Conservation (phyloP, 2,797 vertebrate species). For the Emydoidea blandingii region DNA sequence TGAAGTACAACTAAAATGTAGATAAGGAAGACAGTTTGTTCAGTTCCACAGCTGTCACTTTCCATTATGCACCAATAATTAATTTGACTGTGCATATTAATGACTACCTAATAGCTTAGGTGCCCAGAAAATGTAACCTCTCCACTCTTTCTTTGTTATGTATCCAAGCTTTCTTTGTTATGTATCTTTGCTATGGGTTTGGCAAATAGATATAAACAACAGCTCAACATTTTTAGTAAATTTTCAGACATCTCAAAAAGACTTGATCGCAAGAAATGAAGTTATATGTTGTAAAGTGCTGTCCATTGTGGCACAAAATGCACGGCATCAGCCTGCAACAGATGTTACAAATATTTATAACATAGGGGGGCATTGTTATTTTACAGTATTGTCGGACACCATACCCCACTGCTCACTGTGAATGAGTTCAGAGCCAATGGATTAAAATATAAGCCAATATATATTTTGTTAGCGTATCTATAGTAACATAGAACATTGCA, state of each 20-base stretch:
- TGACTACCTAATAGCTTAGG: neutral
- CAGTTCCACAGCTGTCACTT: slow-evolving; percentile 7
- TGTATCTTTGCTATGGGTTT: neutral
- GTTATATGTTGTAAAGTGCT: neutral
- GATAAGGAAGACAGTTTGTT: neutral
- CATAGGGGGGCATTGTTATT: neutral
- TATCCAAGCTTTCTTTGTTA: no score
- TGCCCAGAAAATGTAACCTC: neutral
- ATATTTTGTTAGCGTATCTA: neutral
- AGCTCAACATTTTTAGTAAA: neutral
- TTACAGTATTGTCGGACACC: neutral
- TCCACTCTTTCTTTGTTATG: slow-evolving; percentile 16
- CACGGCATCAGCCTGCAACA: neutral
- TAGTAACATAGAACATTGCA: slow-evolving; percentile 16
- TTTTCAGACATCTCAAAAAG: neutral
- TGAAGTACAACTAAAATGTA: neutral
- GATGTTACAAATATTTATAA: neutral
- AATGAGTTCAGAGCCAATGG: slow-evolving; percentile 17
- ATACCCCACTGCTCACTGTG: neutral
- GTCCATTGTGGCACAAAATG: neutral
- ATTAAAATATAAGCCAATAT: slow-evolving; percentile 22
- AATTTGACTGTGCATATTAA: neutral
- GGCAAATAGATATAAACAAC: neutral
- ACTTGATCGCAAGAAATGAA: neutral
- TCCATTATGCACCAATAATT: neutral